phyloP scores from a whole-genome alignment of 2,113 vertebrate genomes.

The Carollia perspicillata region DNA sequence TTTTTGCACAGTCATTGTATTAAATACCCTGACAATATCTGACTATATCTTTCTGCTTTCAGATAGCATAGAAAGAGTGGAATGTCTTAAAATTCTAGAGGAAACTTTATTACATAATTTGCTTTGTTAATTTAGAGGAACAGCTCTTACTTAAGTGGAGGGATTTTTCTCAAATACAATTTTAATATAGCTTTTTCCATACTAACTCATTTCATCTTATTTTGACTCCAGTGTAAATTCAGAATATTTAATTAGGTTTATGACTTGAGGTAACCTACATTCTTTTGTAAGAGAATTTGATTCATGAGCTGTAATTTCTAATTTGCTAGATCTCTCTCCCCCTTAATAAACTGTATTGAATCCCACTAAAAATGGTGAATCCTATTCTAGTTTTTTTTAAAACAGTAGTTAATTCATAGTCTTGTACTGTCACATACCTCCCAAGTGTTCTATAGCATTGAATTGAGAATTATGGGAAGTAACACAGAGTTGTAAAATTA shows the following conservation, averaged over 20 bases:
- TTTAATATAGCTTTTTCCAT: not conserved
- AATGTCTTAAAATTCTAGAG: not conserved
- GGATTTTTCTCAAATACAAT: not conserved
- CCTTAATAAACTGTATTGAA: not conserved
- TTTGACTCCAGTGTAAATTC: not conserved
- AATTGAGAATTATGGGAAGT: not conserved
- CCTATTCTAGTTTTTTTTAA: not conserved
- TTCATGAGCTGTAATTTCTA: not conserved
- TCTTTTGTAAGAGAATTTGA: not conserved
- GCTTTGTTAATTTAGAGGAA: not conserved
- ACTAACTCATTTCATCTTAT: not conserved
- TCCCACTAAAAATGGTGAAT: not conserved
- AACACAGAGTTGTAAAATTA: not conserved
- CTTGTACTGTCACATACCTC: not conserved
- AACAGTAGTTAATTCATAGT: not conserved
- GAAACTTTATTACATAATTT: not conserved
- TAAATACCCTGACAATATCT: not conserved
- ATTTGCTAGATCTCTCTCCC: not conserved
- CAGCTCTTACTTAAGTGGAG: not conserved
- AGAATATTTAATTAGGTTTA: not conserved
- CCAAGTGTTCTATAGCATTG: not conserved
- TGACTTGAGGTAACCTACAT: not conserved
- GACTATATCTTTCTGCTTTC: not conserved
- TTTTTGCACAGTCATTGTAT: not conserved
- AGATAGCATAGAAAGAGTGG: not conserved